A percentile compares a stretch with the other conserved stretches of the same genome.
Evolutionary conservation across 2,888 invertebrate genomes (phyloP).

Genomic region (Shargacucullia verbasci): DNA sequence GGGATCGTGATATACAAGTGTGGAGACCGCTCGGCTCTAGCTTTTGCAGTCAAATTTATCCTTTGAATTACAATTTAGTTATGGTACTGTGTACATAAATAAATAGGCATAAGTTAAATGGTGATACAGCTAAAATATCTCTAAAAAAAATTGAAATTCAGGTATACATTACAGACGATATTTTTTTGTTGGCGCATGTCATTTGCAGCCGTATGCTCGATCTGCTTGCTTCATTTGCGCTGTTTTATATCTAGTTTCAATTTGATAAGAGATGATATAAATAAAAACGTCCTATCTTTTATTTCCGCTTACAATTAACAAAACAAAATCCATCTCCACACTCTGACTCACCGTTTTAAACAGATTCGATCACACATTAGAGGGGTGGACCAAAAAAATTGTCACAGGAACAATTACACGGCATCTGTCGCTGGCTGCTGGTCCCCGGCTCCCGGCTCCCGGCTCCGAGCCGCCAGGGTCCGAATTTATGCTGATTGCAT

Average conservation of each 20-base stretch:
- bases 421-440: constrained; percentile 79
- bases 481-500: constrained; percentile 88
- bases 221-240: too few species aligned
- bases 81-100: too few species aligned
- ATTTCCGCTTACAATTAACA: not conserved
- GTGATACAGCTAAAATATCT: too few species aligned
- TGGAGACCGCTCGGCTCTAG: constrained; percentile 57
- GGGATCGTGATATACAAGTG: constrained; percentile 61
- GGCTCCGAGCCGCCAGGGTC: constrained; percentile 51
- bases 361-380: constrained; percentile 87
- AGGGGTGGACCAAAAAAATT: constrained; percentile 81
- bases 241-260: too few species aligned
- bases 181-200: too few species aligned
- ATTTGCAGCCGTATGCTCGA: too few species aligned
- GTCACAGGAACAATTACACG: constrained; percentile 87
- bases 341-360: constrained; percentile 70
- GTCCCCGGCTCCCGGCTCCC: constrained; percentile 25
- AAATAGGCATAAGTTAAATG: too few species aligned
- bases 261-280: too few species aligned
- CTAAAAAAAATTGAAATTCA: too few species aligned
- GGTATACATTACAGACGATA: too few species aligned
- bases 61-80: too few species aligned
- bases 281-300: too few species aligned
- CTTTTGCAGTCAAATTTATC: not conserved
- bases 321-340: constrained; percentile 65